Evolutionary conservation across 2,888 invertebrate species (phyloP).

Genomic region (Caenorhabditis plicata): DNA sequence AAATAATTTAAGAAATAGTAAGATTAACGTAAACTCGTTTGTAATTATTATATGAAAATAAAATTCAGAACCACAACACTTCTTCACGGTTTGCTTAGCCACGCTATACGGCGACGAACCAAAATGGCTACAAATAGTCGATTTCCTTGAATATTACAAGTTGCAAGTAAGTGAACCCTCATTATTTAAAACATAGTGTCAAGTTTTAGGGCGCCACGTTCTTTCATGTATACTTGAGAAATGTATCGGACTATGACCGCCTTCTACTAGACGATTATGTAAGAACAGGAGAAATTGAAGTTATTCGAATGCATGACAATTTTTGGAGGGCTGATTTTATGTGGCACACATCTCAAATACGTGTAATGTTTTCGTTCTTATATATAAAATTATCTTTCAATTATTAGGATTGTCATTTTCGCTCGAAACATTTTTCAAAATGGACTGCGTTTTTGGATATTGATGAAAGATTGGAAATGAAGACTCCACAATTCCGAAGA

Average conservation of each 20-base stretch:
- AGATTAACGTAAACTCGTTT: no score
- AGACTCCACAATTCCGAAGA: background rate
- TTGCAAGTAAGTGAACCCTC: no score
- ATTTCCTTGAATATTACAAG: constrained; percentile 25
- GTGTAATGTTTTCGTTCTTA: no score
- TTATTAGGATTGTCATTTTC: constrained; percentile 24
- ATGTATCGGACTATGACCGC: constrained; percentile 11
- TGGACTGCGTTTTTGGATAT: constrained; percentile 21
- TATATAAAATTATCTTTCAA: no score
- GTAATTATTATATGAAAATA: background rate
- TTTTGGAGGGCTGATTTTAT: constrained; percentile 23
- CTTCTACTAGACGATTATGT: constrained; percentile 18
- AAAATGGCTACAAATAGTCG: constrained; percentile 22
- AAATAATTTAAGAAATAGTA: no score
- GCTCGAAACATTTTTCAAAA: constrained; percentile 9
- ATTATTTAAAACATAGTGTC: no score
- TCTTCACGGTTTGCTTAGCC: constrained; percentile 23
- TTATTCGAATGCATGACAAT: constrained; percentile 11
- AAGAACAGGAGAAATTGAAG: constrained; percentile 17
- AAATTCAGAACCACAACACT: constrained; percentile 9
- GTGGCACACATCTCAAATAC: constrained; percentile 15
- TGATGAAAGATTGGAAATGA: constrained; percentile 24
- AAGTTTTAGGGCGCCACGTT: constrained; percentile 31
- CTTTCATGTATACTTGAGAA: constrained; percentile 17
- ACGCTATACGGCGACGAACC: constrained; percentile 18